Conservation (phyloP, 2,113 vertebrate species). For the Mus musculus region DNA sequence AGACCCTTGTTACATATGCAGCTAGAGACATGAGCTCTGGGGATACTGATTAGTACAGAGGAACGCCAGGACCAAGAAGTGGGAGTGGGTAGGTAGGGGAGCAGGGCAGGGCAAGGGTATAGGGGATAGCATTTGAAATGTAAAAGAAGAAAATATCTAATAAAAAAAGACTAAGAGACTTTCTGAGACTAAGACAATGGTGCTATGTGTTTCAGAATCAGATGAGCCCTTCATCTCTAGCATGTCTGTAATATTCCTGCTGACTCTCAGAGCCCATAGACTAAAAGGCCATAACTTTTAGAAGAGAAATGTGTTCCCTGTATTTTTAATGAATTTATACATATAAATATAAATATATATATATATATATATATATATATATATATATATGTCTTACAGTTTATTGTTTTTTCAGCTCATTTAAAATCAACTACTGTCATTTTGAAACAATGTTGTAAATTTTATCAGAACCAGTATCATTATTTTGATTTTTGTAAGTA, state of each 20-base stretch:
- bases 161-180: no score
- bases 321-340: no score
- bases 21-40: no score
- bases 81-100: no score
- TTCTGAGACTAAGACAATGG: neutral
- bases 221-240: neutral
- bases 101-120: no score
- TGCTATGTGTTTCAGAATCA: neutral
- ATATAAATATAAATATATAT: no score
- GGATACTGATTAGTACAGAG: no score
- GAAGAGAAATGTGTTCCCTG: neutral
- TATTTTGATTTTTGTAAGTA: neutral
- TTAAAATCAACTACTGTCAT: neutral
- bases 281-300: neutral
- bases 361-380: no score
- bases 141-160: no score
- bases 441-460: neutral
- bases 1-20: neutral
- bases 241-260: neutral
- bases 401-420: neutral
- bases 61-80: no score
- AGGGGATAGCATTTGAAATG: no score
- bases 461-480: neutral
- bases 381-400: neutral
- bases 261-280: neutral